These are phyloP conservation scores for Uria lomvia DNA, from an alignment of 2,113 vertebrate genomes.

Conservation along the genomic window DNA sequence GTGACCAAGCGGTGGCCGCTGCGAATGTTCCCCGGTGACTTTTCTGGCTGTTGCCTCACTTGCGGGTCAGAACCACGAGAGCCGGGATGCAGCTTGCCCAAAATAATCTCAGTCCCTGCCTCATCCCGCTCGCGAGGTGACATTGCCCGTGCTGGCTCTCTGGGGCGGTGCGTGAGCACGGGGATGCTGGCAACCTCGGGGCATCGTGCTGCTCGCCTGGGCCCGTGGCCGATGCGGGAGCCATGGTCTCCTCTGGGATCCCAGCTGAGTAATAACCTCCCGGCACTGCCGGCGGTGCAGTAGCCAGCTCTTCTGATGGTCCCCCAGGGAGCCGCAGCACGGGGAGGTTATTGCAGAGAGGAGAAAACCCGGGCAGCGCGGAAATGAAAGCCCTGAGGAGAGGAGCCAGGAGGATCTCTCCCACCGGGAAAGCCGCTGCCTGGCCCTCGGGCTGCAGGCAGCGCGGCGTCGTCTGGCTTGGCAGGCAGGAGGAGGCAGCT, in stretches of 20 bases:
- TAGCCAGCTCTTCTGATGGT: background rate
- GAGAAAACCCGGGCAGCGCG: accelerated
- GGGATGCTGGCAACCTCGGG: background rate
- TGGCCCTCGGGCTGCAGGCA: background rate
- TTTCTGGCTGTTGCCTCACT: background rate
- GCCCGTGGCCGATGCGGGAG: accelerated
- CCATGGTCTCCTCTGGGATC: background rate
- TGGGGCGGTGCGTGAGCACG: accelerated
- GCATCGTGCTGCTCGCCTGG: accelerated
- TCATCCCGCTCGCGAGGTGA: background rate
- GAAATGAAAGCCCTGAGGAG: background rate
- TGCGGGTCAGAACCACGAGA: background rate
- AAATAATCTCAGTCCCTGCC: background rate
- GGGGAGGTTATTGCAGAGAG: background rate
- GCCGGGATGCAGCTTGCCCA: background rate
- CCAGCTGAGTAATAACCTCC: background rate
- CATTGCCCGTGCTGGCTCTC: accelerated
- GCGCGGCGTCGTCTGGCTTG: background rate
- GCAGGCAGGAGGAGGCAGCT: slow-evolving; percentile 12
- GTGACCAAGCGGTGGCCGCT: background rate
- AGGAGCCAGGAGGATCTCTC: background rate
- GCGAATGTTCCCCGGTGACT: background rate
- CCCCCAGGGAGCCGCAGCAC: background rate
- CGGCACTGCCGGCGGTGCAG: accelerated
- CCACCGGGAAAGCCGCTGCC: background rate